Conservation (phyloP, 2,113 vertebrate genomes). For the Thalassarche chlororhynchos region DNA sequence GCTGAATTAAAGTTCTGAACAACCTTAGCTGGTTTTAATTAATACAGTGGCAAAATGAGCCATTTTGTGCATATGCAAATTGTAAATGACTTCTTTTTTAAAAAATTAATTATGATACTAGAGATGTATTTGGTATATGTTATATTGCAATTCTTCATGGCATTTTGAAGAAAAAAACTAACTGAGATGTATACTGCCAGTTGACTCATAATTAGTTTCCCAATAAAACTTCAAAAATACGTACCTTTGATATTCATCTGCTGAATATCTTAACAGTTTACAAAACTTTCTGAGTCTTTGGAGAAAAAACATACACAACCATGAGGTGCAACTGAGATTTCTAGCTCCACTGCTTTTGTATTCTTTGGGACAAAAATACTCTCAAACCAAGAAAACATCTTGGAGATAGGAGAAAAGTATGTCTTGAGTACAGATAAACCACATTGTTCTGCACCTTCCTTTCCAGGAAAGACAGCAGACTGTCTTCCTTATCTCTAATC, state of each 20-base stretch:
- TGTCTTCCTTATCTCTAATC: constrained; percentile 27
- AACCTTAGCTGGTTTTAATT: background rate
- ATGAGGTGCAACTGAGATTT: background rate
- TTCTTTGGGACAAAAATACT: constrained; percentile 1
- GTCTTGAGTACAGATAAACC: constrained; percentile 26
- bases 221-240: background rate
- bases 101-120: background rate
- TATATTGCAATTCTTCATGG: background rate
- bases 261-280: background rate
- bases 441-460: constrained; percentile 53
- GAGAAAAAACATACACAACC: background rate
- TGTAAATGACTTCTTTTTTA: background rate
- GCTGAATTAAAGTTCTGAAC: background rate
- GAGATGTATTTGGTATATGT: background rate
- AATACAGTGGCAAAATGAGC: background rate
- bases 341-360: background rate
- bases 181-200: background rate
- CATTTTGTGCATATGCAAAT: background rate
- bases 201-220: background rate
- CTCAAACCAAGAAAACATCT: background rate
- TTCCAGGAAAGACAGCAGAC: constrained; percentile 32
- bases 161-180: background rate
- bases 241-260: background rate
- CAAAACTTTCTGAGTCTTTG: background rate
- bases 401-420: background rate